Evolutionary conservation across 2,113 vertebrate species (phyloP).

Genomic region (Gymnarchus niloticus): DNA sequence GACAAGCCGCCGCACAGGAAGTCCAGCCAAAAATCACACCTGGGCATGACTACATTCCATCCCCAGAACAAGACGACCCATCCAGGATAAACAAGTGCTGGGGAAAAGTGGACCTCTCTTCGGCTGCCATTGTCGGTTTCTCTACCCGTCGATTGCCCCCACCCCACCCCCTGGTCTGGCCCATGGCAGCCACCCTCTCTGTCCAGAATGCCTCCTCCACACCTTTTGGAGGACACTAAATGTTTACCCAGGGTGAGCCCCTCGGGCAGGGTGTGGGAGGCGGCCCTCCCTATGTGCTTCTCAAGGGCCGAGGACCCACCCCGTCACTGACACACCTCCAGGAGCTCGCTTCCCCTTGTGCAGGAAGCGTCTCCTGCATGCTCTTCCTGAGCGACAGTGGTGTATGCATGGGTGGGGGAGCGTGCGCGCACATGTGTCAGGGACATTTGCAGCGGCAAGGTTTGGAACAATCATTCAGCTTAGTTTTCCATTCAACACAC

Average conservation of each 20-base stretch:
- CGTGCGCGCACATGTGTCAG: not conserved
- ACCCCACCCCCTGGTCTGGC: constrained; percentile 15
- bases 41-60: constrained; percentile 33
- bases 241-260: constrained; percentile 25
- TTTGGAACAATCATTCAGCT: constrained; percentile 27
- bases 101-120: not conserved
- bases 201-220: constrained; percentile 25
- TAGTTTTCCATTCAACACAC: not conserved
- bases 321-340: not conserved
- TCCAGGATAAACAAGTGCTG: constrained; percentile 43
- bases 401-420: not conserved
- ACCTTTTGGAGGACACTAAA: constrained; percentile 14
- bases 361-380: not conserved
- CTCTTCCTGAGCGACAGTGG: not conserved
- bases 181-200: constrained; percentile 32
- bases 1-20: not conserved
- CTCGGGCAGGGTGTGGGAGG: constrained; percentile 10
- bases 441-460: constrained; percentile 23
- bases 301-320: not conserved
- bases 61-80: constrained; percentile 26
- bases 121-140: not conserved
- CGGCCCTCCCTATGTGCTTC: constrained; percentile 15
- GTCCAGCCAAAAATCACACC: not conserved
- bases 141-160: not conserved
- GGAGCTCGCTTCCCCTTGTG: not conserved